A percentile compares a stretch with the other conserved stretches of the same genome.
These are phyloP conservation scores for Heterodera filipjevi DNA, from an alignment of 2,888 invertebrate species.

Conservation along the genomic window DNA sequence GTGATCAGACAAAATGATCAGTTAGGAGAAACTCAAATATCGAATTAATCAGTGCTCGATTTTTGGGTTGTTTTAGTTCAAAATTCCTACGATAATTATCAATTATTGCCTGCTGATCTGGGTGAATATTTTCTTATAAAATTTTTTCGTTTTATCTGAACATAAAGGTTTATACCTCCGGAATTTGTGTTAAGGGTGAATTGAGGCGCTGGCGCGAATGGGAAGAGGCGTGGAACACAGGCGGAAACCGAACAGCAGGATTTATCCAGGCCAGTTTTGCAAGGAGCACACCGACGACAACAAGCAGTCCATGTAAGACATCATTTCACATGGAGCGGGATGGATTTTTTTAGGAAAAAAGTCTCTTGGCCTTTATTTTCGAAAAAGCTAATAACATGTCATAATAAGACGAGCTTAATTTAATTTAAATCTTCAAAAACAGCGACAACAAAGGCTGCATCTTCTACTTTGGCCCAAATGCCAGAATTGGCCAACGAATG, in stretches of 20 bases:
- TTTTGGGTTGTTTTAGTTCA: too few relatives aligned
- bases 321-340: neutral
- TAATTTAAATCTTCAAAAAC: neutral
- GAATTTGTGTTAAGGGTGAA: neutral
- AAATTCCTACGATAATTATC: too few relatives aligned
- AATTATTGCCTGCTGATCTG: too few relatives aligned
- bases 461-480: neutral
- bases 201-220: constrained; percentile 6
- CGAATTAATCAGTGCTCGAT: too few relatives aligned
- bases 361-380: too few relatives aligned
- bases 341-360: too few relatives aligned
- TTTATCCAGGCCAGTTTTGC: constrained; percentile 31
- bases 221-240: neutral
- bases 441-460: neutral
- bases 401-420: neutral
- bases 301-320: neutral
- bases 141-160: too few relatives aligned
- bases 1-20: too few relatives aligned
- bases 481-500: neutral
- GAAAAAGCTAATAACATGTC: too few relatives aligned
- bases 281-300: constrained; percentile 17
- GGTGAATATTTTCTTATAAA: too few relatives aligned
- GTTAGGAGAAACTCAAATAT: too few relatives aligned
- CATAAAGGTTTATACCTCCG: too few relatives aligned
- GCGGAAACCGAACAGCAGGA: constrained; percentile 15